These are phyloP conservation scores for Ethmia dodecea DNA, from an alignment of 2,888 invertebrate species.

Conservation along the genomic window DNA sequence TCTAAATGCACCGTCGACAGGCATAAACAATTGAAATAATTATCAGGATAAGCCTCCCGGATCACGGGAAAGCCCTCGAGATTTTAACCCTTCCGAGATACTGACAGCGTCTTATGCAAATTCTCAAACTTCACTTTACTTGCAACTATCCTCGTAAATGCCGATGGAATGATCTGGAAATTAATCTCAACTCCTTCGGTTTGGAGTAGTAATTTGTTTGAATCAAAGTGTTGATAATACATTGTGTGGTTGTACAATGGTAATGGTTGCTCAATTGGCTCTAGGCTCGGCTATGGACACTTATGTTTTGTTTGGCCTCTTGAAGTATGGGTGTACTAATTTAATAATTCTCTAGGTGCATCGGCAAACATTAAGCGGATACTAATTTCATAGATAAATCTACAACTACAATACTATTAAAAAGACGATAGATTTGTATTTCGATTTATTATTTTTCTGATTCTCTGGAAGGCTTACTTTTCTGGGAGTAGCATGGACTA, in stretches of 20 bases:
- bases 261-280: slow-evolving; percentile 69
- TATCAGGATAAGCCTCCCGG: slow-evolving; percentile 73
- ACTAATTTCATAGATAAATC: too few species aligned
- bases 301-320: slow-evolving; percentile 47
- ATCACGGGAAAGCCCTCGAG: slow-evolving; percentile 69
- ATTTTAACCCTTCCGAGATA: slow-evolving; percentile 68
- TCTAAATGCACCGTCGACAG: slow-evolving; percentile 75
- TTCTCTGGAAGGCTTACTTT: too few species aligned
- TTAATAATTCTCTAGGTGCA: too few species aligned
- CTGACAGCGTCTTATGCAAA: slow-evolving; percentile 76
- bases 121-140: slow-evolving; percentile 59
- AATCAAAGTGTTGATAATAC: slow-evolving; percentile 15
- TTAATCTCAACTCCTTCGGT: slow-evolving; percentile 2
- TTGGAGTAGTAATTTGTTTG: slow-evolving; percentile 19
- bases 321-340: too few species aligned
- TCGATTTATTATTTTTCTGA: too few species aligned
- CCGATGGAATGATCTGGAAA: slow-evolving; percentile 9
- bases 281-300: slow-evolving; percentile 52
- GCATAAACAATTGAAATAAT: slow-evolving; percentile 78
- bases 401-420: too few species aligned
- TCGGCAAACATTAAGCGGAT: too few species aligned
- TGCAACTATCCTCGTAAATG: slow-evolving; percentile 26
- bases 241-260: slow-evolving; percentile 23
- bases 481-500: too few species aligned
- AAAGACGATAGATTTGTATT: too few species aligned